Base-by-base conservation (phyloP, 1,140 invertebrate species). In the Philopotamus ludificatus region DNA sequence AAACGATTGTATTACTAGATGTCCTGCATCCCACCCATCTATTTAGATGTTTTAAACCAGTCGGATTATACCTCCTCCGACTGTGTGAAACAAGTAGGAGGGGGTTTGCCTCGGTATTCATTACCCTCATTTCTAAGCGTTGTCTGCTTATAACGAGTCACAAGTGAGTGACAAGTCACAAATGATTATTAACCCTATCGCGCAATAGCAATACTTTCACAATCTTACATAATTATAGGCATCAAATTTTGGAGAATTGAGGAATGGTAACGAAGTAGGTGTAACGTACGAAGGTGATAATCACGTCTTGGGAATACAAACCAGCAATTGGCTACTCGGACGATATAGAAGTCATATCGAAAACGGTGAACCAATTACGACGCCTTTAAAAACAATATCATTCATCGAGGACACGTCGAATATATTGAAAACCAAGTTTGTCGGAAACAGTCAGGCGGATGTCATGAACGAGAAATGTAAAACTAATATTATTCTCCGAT, bases 261-360 rank as follows among this genome's bases (percentile, higher is more conserved):
- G 90, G 15, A 85, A 89, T 70, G 90, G 93, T 73, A 89, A 93
- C 75, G 93, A 95, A 78, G 90, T 91, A 9, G 92, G 90, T 68
- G 89, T 88, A 72, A 94, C 92, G 0, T 94, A 93, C 73, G 92
- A 95, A 77, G 93, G 92, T 20, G 93, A 94, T 72, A 94, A 94
- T 78, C 93, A 93, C 75, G 88, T 94, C 0, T 76, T 95, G 1
- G 81, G 93, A 22, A 92, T 94, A 73, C 93, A 95, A 78, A 87
- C 89, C 1, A 90, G 88, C 71, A 94, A 94, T 76, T 90, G 87
- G 85, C 77, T 91, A 10, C 71, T 92, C 1, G 73, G 75, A 12
- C 72, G 87, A 34, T 86, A 84, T 77, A 66, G 73, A 8, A 75
- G 80, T 22, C 66, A 78, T 7, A 69, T 34, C 28, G n/a, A 75